These are phyloP conservation scores for Napeogenes inachia DNA, from an alignment of 2,888 invertebrate genomes.

Conservation along the genomic window DNA sequence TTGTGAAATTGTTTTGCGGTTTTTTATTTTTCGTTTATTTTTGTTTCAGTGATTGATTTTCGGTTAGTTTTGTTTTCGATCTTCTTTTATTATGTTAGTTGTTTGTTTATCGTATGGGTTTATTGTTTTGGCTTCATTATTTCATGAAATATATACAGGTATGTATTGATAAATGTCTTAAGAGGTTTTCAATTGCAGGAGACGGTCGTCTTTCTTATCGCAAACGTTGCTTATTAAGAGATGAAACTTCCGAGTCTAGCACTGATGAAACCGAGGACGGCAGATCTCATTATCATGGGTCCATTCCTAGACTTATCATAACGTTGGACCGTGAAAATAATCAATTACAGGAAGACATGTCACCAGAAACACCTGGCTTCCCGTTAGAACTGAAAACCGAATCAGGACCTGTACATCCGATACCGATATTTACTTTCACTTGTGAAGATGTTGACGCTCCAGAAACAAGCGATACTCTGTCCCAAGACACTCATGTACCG, in stretches of 20 bases:
- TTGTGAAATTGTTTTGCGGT: constrained; percentile 19
- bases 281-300: constrained; percentile 59
- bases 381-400: constrained; percentile 50
- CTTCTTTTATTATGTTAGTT: constrained; percentile 17
- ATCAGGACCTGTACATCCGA: constrained; percentile 43
- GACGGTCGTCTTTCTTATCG: constrained; percentile 54
- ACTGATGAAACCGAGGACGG: constrained; percentile 63
- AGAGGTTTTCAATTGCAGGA: constrained; percentile 55
- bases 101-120: constrained; percentile 20
- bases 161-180: constrained; percentile 24
- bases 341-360: constrained; percentile 58
- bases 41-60: constrained; percentile 14
- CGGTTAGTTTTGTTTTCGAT: constrained; percentile 13
- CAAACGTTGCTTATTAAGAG: constrained; percentile 50
- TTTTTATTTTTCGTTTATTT: constrained; percentile 18
- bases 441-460: constrained; percentile 66
- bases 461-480: constrained; percentile 36
- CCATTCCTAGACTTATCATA: constrained; percentile 65
- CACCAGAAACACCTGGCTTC: constrained; percentile 64
- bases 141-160: neutral
- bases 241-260: constrained; percentile 67
- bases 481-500: constrained; percentile 40
- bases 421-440: constrained; percentile 67
- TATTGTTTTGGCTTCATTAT: constrained; percentile 19
- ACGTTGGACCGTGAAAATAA: constrained; percentile 64